These are phyloP conservation scores for Dicrostonyx torquatus DNA, from an alignment of 2,797 vertebrate genomes.

Conservation along the genomic window DNA sequence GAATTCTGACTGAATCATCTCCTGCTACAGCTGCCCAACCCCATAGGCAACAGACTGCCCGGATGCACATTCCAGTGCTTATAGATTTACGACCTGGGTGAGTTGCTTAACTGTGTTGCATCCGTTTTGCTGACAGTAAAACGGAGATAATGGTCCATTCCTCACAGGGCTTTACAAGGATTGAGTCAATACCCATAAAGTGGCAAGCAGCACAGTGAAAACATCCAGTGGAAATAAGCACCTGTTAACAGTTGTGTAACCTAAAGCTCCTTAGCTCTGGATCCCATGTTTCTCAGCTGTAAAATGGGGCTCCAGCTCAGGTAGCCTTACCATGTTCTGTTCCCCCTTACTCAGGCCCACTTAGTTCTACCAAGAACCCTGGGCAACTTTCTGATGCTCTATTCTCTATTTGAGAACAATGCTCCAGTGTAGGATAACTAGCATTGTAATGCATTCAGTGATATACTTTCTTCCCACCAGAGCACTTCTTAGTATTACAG, in stretches of 20 bases:
- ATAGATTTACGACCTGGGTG: too few relatives aligned
- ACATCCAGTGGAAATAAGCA: fast-evolving
- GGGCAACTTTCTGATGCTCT: fast-evolving
- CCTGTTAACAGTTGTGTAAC: fast-evolving
- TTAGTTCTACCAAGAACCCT: fast-evolving
- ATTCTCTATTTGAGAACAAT: too few relatives aligned
- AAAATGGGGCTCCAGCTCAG: neutral
- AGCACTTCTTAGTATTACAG: neutral
- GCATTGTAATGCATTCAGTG: fast-evolving
- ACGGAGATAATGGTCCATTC: neutral
- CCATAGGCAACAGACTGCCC: fast-evolving
- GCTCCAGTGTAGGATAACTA: fast-evolving
- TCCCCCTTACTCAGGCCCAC: fast-evolving
- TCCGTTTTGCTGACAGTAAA: neutral
- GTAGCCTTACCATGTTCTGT: fast-evolving
- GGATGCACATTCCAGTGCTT: fast-evolving
- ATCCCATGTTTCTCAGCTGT: fast-evolving
- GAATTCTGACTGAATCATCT: neutral
- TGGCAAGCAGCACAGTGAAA: fast-evolving
- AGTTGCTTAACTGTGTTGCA: neutral
- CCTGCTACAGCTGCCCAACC: neutral
- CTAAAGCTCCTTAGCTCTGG: too few relatives aligned
- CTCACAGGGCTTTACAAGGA: neutral
- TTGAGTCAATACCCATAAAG: neutral
- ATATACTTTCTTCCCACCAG: neutral